phyloP scores from a whole-genome alignment of 2,113 vertebrate species.

The Alethe castanea region DNA sequence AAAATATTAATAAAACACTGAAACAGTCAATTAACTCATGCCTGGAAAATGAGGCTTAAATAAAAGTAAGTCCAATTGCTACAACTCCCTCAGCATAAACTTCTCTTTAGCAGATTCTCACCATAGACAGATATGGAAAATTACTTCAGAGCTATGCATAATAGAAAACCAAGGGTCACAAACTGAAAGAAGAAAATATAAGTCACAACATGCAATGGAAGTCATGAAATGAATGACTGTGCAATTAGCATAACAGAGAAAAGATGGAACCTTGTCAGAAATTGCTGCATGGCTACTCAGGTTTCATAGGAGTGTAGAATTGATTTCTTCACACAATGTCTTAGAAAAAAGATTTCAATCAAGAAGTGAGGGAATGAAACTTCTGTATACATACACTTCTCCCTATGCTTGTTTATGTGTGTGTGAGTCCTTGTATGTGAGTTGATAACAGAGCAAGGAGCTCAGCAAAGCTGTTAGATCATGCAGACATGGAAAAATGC shows the following conservation, averaged over 20 bases:
- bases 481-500: neutral
- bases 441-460: neutral
- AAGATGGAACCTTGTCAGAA: slow-evolving; percentile 43
- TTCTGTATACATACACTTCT: neutral
- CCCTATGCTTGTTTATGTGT: neutral
- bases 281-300: neutral
- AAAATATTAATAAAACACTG: neutral
- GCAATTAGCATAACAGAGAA: slow-evolving; percentile 32
- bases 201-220: slow-evolving; percentile 9
- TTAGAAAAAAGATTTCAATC: slow-evolving; percentile 39
- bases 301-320: slow-evolving; percentile 9
- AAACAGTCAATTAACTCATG: neutral
- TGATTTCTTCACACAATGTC: slow-evolving; percentile 40
- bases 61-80: neutral
- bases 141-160: neutral
- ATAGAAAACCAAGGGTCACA: neutral
- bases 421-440: neutral
- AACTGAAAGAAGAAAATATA: neutral
- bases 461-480: neutral
- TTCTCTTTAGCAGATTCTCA: neutral
- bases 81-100: neutral
- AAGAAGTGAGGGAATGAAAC: slow-evolving; percentile 29
- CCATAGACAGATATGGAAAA: neutral
- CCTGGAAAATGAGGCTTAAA: neutral
- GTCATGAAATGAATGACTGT: slow-evolving; percentile 11